Base-by-base conservation (phyloP, 92 coral and sea anemone species). In the Blastomussa wellsi region DNA sequence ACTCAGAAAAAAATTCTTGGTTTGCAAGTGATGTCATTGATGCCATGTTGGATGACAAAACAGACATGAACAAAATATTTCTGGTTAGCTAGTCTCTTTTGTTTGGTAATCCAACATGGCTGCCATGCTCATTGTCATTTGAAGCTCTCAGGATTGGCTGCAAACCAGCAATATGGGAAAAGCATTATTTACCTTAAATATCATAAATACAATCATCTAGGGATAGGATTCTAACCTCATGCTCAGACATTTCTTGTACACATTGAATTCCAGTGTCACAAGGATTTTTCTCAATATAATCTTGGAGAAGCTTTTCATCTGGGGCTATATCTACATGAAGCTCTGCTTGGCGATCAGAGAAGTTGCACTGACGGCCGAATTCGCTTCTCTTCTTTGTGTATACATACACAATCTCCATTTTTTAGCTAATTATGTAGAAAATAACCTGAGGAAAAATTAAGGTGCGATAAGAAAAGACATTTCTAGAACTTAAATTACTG, bases 281-380 rank as follows among this genome's bases (percentile, higher is more conserved):
- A 0, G 99, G 99, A 75, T 97, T 97, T 81, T 93, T 97, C 89
- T 97, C 99, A 69, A 97, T 89, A 68, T 97, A 97, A 57, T 97
- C 99, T 49, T 93, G 95, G 20, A 93, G 88, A 86, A 97, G 86
- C 75, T 95, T 97, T 57, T 97, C 99, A 77, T 97, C 99, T 38
- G 99, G 97, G 20, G 98, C 92, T 74, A 97, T 97, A 53, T 97
- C 99, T 7, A 97, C 99, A 86, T 97, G 99, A 39, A 97, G 94
- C 78, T 97, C 99, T n/a, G 99, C 99, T 89, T 97, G 99, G 64
- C 99, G 94, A 86, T 97, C 99, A 19, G 99, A 92, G 87, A 97
- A 97, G 78, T 97, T 95, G 67, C 99, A 97, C 92, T 97, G 99
- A 55, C 99, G 94, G 14, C 99, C 99, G 86, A 97, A 97, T 88